Evolutionary conservation across 2,888 invertebrate species (phyloP).

Genomic region (Lithophane leautieri): DNA sequence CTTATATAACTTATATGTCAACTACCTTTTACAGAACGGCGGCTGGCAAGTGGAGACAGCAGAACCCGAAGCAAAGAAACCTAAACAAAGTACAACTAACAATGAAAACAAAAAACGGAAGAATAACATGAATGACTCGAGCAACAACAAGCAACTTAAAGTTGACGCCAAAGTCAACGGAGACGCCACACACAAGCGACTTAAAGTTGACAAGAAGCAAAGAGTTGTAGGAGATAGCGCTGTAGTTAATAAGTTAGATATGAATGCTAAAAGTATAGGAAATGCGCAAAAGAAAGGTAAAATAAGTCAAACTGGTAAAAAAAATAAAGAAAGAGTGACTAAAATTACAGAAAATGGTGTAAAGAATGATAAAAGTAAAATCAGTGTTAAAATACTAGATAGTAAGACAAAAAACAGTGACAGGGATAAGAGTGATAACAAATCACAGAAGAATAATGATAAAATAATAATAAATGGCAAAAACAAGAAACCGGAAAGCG

Average conservation of each 20-base stretch:
- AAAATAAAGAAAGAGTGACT: conserved; percentile 60
- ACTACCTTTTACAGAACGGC: conserved; percentile 72
- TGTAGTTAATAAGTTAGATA: conserved; percentile 47
- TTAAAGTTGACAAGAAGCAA: conserved; percentile 51
- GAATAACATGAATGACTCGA: conserved; percentile 34
- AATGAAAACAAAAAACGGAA: conserved; percentile 77
- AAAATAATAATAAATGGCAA: conserved; percentile 28
- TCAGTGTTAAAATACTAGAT: conserved; percentile 24
- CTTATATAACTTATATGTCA: not conserved
- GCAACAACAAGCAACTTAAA: conserved; percentile 64
- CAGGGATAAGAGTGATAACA: conserved; percentile 40
- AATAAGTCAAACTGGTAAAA: conserved; percentile 35
- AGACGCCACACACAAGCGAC: conserved; percentile 50
- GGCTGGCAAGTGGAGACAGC: conserved; percentile 78
- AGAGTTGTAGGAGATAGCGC: conserved; percentile 28
- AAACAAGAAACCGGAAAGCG: conserved; percentile 13
- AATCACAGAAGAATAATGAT: conserved; percentile 25
- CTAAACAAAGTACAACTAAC: conserved; percentile 70
- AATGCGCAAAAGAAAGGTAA: conserved; percentile 46
- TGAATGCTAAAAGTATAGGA: conserved; percentile 13
- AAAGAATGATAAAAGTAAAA: conserved; percentile 34
- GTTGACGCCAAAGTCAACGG: conserved; percentile 29
- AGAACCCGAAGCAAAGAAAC: conserved; percentile 63
- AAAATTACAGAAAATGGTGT: conserved; percentile 65
- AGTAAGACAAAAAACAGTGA: conserved; percentile 25